phyloP scores from a whole-genome alignment of 1,140 invertebrate species.

The Drosophila erecta region DNA sequence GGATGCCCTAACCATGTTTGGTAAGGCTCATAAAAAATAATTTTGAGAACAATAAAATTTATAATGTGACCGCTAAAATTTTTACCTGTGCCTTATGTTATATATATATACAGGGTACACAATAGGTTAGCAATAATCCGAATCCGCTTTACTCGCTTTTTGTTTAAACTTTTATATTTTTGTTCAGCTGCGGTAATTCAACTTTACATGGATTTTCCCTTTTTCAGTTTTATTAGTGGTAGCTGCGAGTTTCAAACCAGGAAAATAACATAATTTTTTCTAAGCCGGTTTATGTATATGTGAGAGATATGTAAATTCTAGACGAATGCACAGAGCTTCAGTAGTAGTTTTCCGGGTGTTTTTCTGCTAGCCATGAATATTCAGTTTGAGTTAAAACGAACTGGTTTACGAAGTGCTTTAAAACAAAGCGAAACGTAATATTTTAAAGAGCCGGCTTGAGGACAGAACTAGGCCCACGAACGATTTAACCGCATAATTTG shows the following conservation, averaged over 20 bases:
- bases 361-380: slow-evolving; percentile 61
- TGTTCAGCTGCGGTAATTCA: slow-evolving; percentile 34
- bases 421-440: not conserved
- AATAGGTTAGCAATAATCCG: not conserved
- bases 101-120: slow-evolving; percentile 5
- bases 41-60: not conserved
- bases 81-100: too few relatives aligned
- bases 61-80: not conserved
- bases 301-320: slow-evolving; percentile 67
- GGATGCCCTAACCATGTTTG: too few relatives aligned
- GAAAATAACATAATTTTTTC: slow-evolving; percentile 14
- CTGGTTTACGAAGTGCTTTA: slow-evolving; percentile 2
- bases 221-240: slow-evolving; percentile 10
- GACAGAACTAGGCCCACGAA: slow-evolving; percentile 55
- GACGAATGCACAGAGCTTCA: slow-evolving; percentile 27
- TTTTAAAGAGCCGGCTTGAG: slow-evolving; percentile 23
- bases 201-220: slow-evolving; percentile 17
- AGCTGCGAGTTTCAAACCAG: slow-evolving; percentile 39
- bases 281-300: slow-evolving; percentile 29
- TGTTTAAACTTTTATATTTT: slow-evolving; percentile 9
- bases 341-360: slow-evolving; percentile 23
- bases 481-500: slow-evolving; percentile 82
- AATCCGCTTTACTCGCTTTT: not conserved
- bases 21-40: too few relatives aligned
- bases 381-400: slow-evolving; percentile 30